phyloP scores from a whole-genome alignment of 2,888 invertebrate genomes.

The Drosophila emarginata region DNA sequence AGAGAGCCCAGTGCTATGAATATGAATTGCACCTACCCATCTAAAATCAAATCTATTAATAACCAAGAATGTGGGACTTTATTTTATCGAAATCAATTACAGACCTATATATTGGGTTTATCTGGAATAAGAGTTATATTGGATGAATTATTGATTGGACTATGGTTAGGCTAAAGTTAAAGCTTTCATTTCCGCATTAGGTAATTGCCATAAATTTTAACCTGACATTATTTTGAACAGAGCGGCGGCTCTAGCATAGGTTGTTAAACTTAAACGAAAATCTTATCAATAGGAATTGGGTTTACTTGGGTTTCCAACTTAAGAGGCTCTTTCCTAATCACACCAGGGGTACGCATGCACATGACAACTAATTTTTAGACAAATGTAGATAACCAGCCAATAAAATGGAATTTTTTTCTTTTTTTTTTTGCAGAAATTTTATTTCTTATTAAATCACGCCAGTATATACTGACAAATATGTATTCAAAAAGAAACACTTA shows the following conservation, averaged over 20 bases:
- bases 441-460: not conserved
- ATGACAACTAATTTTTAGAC: conserved; percentile 26
- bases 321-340: conserved; percentile 35
- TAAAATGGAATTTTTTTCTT: not conserved
- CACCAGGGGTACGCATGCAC: conserved; percentile 3
- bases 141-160: conserved; percentile 15
- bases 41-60: conserved; percentile 4
- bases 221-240: not conserved
- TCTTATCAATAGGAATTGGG: conserved; percentile 50
- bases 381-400: not conserved
- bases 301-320: conserved; percentile 11
- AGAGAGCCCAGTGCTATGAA: conserved; percentile 23
- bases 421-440: not conserved
- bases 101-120: conserved; percentile 33
- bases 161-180: not conserved
- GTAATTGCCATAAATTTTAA: conserved; percentile 4
- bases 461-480: not conserved
- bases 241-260: not conserved
- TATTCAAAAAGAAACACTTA: not conserved
- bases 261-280: conserved; percentile 33
- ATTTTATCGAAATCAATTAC: conserved; percentile 18
- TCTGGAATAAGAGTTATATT: conserved; percentile 2
- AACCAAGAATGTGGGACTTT: conserved; percentile 6
- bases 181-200: conserved; percentile 30
- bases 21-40: conserved; percentile 48